Conservation (phyloP, 2,797 vertebrate species). For the Sardinella longiceps region DNA sequence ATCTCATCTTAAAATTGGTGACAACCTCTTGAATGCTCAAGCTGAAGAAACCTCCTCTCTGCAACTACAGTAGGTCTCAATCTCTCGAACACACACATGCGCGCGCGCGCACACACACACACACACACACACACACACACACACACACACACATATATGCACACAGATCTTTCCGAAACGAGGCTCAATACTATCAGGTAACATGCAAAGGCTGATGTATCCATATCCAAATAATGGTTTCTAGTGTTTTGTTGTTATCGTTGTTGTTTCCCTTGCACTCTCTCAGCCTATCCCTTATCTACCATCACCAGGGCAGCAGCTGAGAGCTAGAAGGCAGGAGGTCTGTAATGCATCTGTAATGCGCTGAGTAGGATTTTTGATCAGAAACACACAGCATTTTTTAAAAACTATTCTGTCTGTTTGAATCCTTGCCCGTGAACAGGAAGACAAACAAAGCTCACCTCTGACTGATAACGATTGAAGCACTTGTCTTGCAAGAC, state of each 20-base stretch:
- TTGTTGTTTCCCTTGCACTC: neutral
- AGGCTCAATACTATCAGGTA: neutral
- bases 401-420: neutral
- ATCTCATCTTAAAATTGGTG: neutral
- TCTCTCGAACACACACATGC: neutral
- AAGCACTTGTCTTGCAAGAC: neutral
- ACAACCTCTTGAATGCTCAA: neutral
- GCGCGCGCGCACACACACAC: constrained; percentile 1
- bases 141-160: neutral
- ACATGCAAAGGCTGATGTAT: constrained; percentile 26
- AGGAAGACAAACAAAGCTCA: constrained; percentile 7
- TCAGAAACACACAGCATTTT: neutral
- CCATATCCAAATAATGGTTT: neutral
- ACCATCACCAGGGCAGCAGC: neutral
- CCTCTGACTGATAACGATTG: neutral
- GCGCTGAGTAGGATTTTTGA: neutral
- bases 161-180: neutral
- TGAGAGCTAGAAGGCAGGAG: neutral
- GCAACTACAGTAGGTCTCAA: neutral
- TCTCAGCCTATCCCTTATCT: neutral
- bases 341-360: neutral
- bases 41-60: constrained; percentile 4
- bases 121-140: neutral
- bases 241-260: neutral
- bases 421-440: neutral